phyloP scores from a whole-genome alignment of 37 sponge, comb jelly and placozoan genomes.

The Oopsacas minuta region DNA sequence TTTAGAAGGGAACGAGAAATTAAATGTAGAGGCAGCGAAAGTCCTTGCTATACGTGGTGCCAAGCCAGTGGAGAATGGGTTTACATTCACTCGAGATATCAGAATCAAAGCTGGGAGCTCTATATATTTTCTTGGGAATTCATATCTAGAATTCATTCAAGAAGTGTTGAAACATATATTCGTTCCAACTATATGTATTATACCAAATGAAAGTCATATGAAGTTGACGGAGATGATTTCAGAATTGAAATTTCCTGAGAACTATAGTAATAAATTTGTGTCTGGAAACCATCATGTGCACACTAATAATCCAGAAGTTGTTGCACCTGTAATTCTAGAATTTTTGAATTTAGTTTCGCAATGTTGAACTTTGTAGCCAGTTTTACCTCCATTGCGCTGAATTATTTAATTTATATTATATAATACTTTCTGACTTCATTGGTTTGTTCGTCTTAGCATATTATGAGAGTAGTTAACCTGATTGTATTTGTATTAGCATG shows the following conservation, averaged over 20 bases:
- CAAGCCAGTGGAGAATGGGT: background rate
- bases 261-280: background rate
- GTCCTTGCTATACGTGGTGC: background rate
- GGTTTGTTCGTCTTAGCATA: too few species aligned
- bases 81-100: constrained; percentile 2
- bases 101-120: background rate
- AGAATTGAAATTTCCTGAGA: background rate
- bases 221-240: background rate
- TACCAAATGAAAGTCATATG: background rate
- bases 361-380: background rate
- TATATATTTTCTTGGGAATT: background rate
- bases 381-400: too few species aligned
- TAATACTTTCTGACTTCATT: too few species aligned
- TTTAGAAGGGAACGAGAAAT: background rate
- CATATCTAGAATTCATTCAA: background rate
- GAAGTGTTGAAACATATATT: background rate
- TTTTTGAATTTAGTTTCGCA: background rate
- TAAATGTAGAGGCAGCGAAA: background rate
- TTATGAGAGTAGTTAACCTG: too few species aligned
- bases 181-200: background rate
- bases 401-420: too few species aligned
- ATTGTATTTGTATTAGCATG: background rate
- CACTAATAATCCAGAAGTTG: background rate
- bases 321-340: background rate
- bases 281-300: background rate